Percentiles rank a stretch among this genome's conserved stretches.
phyloP scores from a whole-genome alignment of 2,113 vertebrate genomes.

The Mormoops blainvillei region DNA sequence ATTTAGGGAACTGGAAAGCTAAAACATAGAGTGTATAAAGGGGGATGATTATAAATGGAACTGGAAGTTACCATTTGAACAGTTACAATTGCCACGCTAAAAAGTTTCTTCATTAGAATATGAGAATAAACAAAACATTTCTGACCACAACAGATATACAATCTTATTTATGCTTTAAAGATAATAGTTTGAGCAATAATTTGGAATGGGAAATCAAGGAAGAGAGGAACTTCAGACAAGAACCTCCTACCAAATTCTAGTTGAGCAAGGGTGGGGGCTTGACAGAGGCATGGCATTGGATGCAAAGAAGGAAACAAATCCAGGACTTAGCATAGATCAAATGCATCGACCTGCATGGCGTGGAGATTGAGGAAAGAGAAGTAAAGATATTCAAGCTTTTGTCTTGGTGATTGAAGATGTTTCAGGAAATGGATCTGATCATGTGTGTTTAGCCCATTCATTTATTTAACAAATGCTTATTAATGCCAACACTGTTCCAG shows the following conservation, averaged over 20 bases:
- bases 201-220: neutral
- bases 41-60: neutral
- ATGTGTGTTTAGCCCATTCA: neutral
- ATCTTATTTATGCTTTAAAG: conserved; percentile 4
- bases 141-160: neutral
- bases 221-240: neutral
- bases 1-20: neutral
- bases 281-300: neutral
- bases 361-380: neutral
- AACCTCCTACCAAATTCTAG: neutral
- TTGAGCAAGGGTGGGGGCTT: neutral
- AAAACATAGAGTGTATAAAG: neutral
- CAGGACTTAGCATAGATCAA: neutral
- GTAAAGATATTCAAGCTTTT: neutral
- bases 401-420: neutral
- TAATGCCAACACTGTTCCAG: neutral
- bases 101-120: neutral
- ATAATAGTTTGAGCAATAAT: neutral
- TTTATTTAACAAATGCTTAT: neutral
- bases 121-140: neutral
- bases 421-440: neutral
- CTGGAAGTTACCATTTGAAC: neutral
- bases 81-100: neutral
- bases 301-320: neutral
- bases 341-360: neutral